Percentiles rank a stretch among this genome's conserved stretches.
These are phyloP conservation scores for Brachystomella parvula DNA, from an alignment of 1,140 invertebrate species.

Conservation along the genomic window DNA sequence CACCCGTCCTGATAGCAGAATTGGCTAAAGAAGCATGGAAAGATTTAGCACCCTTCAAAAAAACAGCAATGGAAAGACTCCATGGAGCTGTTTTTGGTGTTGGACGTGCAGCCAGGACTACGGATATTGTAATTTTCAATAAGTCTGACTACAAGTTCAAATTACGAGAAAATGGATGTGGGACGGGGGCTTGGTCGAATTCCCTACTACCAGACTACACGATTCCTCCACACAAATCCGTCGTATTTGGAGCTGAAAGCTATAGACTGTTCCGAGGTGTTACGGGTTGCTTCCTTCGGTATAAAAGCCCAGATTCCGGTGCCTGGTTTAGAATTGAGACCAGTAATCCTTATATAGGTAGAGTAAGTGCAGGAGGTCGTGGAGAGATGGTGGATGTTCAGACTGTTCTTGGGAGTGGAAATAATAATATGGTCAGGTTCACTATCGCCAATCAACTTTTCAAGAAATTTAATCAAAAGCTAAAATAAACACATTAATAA, in stretches of 20 bases:
- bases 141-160: neutral
- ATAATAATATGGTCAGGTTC: conserved; percentile 1
- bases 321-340: conserved; percentile 3
- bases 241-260: conserved; percentile 14
- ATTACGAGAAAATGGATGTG: neutral
- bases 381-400: neutral
- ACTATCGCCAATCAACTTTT: neutral
- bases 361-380: neutral
- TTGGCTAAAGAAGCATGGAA: neutral
- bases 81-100: conserved; percentile 1
- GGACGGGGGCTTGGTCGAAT: neutral
- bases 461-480: too few species aligned
- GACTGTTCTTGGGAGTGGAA: neutral
- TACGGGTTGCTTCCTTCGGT: neutral
- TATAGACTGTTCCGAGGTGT: conserved; percentile 3
- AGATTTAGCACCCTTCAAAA: neutral
- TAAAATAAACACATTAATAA: too few species aligned
- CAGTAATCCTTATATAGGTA: neutral
- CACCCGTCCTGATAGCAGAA: neutral
- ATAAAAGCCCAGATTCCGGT: neutral
- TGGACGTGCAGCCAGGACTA: conserved; percentile 10
- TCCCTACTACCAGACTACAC: neutral
- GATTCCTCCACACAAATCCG: neutral
- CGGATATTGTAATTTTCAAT: conserved; percentile 9
- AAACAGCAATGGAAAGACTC: neutral